Base-by-base conservation (phyloP, 2,888 invertebrate species). In the Torymus texanus region DNA sequence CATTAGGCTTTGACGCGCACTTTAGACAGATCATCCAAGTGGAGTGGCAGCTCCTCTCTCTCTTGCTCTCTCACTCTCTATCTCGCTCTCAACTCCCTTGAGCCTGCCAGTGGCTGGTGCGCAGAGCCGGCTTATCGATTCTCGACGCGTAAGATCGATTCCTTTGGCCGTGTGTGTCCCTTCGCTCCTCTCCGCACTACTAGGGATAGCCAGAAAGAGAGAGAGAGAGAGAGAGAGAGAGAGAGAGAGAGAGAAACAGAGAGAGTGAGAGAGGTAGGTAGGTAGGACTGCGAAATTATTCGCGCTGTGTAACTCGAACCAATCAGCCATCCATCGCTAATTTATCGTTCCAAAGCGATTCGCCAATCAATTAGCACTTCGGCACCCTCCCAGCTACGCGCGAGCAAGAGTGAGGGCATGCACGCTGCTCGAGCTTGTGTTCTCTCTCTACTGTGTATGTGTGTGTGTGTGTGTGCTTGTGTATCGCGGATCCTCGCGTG, bases 281-380 rank as follows among this genome's bases (percentile, higher is more conserved):
- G 21, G 21, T 21, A 18, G 41, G 67, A 11, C 75, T 74, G 62
- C 73, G 53, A 77, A 78, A 81, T 81, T 79, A 77, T 78, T 76
- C 75, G 75, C 53, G 18, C 29, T 18, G 53, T 66, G 62, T 58
- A 71, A 71, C 72, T 68, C 71, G 21, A 74, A 61, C 70, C 71
- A 80, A 80, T 80, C 73, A 70, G 59, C 59, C 63, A 75, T 75
- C 75, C 61, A 67, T 71, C 51, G 65, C 71, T 77, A 78, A 78
- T 78, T 80, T 75, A 70, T 78, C 78, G 65, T 70, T 71, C 66
- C 63, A 74, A 74, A 77, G 80, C 65, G 71, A 80, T 74, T 80
- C 72, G 55, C 65, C 66, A 67, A 71, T 75, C 71, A 71, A 75
- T 79, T 79, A 79, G 71, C 71, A 71, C 79, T 71, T 75, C 66